Evolutionary conservation across 2,888 invertebrate genomes (phyloP).

Genomic region (Eulithis prunata): DNA sequence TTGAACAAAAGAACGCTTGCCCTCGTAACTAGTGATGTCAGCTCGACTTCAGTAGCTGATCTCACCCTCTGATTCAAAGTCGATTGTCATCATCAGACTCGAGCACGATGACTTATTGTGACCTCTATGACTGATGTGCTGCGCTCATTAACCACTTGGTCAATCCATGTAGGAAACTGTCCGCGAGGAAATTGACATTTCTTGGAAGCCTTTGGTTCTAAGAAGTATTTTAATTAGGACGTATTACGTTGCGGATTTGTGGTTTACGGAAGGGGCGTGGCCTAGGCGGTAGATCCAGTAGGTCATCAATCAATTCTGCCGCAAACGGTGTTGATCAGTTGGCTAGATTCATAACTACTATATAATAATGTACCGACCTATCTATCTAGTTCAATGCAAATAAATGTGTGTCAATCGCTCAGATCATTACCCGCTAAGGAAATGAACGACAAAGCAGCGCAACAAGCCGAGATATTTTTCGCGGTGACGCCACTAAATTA

Average conservation of each 20-base stretch:
- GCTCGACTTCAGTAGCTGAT: slow-evolving; percentile 20
- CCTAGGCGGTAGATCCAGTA: not conserved
- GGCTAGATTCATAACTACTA: not conserved
- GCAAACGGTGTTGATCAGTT: too few relatives aligned
- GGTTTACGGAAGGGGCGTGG: slow-evolving; percentile 4
- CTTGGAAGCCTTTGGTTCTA: slow-evolving; percentile 10
- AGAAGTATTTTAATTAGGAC: slow-evolving; percentile 8
- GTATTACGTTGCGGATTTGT: slow-evolving; percentile 7
- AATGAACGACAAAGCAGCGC: slow-evolving; percentile 33
- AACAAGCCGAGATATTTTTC: slow-evolving; percentile 34
- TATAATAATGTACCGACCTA: not conserved
- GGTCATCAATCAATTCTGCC: too few relatives aligned
- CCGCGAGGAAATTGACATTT: slow-evolving; percentile 16
- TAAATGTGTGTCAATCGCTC: slow-evolving; percentile 21
- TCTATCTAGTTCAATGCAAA: not conserved
- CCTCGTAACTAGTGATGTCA: slow-evolving; percentile 14
- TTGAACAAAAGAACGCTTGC: too few relatives aligned
- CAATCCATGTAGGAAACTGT: slow-evolving; percentile 12
- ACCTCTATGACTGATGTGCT: slow-evolving; percentile 15
- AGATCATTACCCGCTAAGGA: slow-evolving; percentile 29
- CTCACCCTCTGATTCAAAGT: slow-evolving; percentile 26
- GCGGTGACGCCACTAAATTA: slow-evolving; percentile 39
- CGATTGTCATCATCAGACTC: slow-evolving; percentile 13
- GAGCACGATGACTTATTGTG: slow-evolving; percentile 5
- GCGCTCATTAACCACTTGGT: slow-evolving; percentile 9